Percentiles rank a stretch among this genome's conserved stretches.
Evolutionary conservation across 1,140 invertebrate species (phyloP).

Genomic region (Chironomus tepperi): DNA sequence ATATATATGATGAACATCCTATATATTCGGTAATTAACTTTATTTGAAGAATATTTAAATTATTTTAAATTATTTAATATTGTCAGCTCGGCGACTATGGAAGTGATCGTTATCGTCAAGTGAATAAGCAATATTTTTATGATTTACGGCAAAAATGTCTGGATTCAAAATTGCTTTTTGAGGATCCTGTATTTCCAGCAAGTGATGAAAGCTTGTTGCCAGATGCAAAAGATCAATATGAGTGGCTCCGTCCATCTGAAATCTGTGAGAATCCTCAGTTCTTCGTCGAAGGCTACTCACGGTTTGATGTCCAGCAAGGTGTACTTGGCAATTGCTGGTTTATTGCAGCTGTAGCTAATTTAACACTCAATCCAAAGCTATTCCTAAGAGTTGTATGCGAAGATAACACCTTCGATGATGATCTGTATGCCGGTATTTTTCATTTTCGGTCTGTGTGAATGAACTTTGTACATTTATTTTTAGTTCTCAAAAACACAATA

Average conservation of each 20-base stretch:
- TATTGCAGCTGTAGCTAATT: slow-evolving; percentile 87
- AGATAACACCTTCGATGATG: slow-evolving; percentile 87
- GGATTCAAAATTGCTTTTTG: slow-evolving; percentile 62
- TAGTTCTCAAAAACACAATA: neutral
- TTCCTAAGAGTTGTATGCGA: slow-evolving; percentile 92
- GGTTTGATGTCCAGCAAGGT: slow-evolving; percentile 96
- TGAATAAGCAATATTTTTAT: slow-evolving; percentile 62
- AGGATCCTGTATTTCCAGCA: slow-evolving; percentile 80
- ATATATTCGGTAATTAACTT: slow-evolving; percentile 26
- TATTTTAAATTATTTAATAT: neutral
- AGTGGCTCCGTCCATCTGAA: slow-evolving; percentile 83
- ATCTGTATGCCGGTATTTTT: slow-evolving; percentile 82
- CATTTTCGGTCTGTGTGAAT: slow-evolving; percentile 65
- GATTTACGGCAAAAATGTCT: slow-evolving; percentile 61
- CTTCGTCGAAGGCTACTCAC: slow-evolving; percentile 87
- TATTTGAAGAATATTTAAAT: neutral
- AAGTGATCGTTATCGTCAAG: slow-evolving; percentile 45
- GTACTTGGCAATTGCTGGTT: slow-evolving; percentile 98
- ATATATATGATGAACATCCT: slow-evolving; percentile 27
- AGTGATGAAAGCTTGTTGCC: slow-evolving; percentile 66
- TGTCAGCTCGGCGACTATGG: slow-evolving; percentile 61
- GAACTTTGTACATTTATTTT: slow-evolving; percentile 9
- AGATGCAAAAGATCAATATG: slow-evolving; percentile 62
- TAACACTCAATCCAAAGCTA: slow-evolving; percentile 77
- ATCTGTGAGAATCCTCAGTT: slow-evolving; percentile 79